A percentile compares a stretch with the other conserved stretches of the same genome.
phyloP scores from a whole-genome alignment of 2,797 vertebrate genomes.

The Acridotheres tristis region DNA sequence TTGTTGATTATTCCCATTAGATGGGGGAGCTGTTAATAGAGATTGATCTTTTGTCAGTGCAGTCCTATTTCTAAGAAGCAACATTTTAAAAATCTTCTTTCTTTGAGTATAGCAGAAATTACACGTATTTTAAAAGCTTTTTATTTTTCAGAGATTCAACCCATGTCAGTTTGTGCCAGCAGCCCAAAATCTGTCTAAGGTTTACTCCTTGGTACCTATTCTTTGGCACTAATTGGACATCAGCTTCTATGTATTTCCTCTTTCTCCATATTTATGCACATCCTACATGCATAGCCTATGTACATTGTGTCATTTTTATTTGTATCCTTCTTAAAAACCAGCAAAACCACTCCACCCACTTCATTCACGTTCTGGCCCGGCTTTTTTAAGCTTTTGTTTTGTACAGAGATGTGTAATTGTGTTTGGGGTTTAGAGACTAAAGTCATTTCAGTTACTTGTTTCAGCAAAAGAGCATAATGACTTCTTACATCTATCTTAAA shows the following conservation, averaged over 20 bases:
- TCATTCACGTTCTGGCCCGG: not conserved
- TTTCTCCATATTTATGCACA: not conserved
- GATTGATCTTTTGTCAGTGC: not conserved
- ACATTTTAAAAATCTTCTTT: not conserved
- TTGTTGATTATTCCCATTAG: not conserved
- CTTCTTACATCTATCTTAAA: constrained; percentile 32
- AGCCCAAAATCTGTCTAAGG: not conserved
- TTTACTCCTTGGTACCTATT: not conserved
- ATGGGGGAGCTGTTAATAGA: not conserved
- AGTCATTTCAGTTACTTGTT: constrained; percentile 28
- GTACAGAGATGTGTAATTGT: constrained; percentile 24
- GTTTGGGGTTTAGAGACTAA: constrained; percentile 51
- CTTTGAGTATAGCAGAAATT: not conserved
- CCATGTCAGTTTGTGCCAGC: not conserved
- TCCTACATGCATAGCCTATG: not conserved
- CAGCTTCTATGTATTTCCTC: not conserved
- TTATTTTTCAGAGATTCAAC: not conserved
- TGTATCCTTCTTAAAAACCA: not conserved
- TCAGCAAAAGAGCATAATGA: constrained; percentile 24
- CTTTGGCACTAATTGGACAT: not conserved
- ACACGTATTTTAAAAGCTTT: not conserved
- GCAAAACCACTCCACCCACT: not conserved
- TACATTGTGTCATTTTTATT: not conserved
- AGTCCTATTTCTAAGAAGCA: not conserved
- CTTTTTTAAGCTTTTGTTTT: constrained; percentile 33